Evolutionary conservation across 2,888 invertebrate genomes (phyloP).

Genomic region (Protodeltote pygarga): DNA sequence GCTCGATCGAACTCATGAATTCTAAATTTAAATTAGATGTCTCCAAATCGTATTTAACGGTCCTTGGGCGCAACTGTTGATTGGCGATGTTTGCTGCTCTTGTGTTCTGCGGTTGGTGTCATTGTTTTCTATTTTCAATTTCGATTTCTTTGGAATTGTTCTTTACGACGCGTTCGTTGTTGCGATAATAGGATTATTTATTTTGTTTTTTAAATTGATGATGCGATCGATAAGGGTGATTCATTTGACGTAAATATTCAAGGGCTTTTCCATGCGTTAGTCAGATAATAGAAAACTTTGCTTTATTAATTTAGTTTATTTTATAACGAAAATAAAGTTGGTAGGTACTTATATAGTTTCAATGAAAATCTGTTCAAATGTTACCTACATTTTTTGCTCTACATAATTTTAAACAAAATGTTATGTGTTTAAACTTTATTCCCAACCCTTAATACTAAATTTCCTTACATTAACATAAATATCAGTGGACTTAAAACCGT

Average conservation of each 20-base stretch:
- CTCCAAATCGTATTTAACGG: conserved; percentile 70
- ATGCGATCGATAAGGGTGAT: too few relatives aligned
- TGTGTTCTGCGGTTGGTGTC: conserved; percentile 40
- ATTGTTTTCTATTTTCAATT: conserved; percentile 42
- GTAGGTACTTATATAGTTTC: too few relatives aligned
- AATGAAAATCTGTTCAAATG: neutral
- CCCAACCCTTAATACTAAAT: conserved; percentile 41
- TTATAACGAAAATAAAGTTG: too few relatives aligned
- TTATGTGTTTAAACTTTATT: conserved; percentile 30
- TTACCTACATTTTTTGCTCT: neutral
- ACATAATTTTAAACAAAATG: neutral
- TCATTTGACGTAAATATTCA: too few relatives aligned
- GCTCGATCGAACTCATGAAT: conserved; percentile 71
- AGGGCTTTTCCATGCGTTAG: too few relatives aligned
- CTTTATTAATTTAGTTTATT: too few relatives aligned
- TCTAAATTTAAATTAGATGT: conserved; percentile 74
- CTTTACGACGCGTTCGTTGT: neutral
- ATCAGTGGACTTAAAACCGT: conserved; percentile 71
- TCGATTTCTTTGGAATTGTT: conserved; percentile 16
- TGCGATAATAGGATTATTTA: neutral
- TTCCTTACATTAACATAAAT: conserved; percentile 64
- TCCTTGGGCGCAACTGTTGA: conserved; percentile 62
- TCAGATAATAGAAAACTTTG: too few relatives aligned
- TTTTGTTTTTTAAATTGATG: neutral
- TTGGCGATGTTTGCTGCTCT: conserved; percentile 55